These are phyloP conservation scores for Falco cherrug DNA, from an alignment of 2,797 vertebrate species.

Conservation along the genomic window DNA sequence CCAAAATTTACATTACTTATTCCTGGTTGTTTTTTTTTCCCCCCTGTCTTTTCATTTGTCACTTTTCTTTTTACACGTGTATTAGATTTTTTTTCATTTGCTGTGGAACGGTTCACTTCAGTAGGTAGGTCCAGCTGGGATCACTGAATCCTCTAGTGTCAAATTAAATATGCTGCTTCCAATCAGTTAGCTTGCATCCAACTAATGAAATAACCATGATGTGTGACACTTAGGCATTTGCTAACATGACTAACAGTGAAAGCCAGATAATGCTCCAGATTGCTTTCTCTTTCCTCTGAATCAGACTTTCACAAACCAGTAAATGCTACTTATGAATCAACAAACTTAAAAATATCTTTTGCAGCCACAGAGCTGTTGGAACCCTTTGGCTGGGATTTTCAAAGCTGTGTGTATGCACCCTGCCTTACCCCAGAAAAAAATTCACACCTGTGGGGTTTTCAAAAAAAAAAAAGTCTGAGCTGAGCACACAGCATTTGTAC, in stretches of 20 bases:
- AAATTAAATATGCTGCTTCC: slow-evolving; percentile 3
- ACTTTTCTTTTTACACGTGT: slow-evolving; percentile 82
- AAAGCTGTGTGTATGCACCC: neutral
- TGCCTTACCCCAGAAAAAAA: neutral
- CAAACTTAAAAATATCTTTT: neutral
- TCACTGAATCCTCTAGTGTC: slow-evolving; percentile 2
- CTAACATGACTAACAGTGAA: slow-evolving; percentile 42
- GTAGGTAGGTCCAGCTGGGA: slow-evolving; percentile 86
- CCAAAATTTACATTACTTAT: slow-evolving; percentile 41
- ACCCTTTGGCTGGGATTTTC: slow-evolving; percentile 15
- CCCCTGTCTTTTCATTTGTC: slow-evolving; percentile 77
- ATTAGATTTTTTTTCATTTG: slow-evolving; percentile 93
- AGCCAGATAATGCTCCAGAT: neutral
- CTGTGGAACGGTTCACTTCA: slow-evolving; percentile 88
- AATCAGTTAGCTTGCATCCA: neutral
- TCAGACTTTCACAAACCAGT: neutral
- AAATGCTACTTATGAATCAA: neutral
- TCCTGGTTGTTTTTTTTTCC: slow-evolving; percentile 37
- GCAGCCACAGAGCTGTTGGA: neutral
- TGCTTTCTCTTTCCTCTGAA: slow-evolving; percentile 32
- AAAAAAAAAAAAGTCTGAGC: neutral
- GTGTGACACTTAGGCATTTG: neutral
- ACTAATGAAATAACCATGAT: slow-evolving; percentile 1
- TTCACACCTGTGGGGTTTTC: neutral
- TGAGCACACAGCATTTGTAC: neutral